phyloP scores from a whole-genome alignment of 2,113 vertebrate genomes.

The Sula dactylatra region DNA sequence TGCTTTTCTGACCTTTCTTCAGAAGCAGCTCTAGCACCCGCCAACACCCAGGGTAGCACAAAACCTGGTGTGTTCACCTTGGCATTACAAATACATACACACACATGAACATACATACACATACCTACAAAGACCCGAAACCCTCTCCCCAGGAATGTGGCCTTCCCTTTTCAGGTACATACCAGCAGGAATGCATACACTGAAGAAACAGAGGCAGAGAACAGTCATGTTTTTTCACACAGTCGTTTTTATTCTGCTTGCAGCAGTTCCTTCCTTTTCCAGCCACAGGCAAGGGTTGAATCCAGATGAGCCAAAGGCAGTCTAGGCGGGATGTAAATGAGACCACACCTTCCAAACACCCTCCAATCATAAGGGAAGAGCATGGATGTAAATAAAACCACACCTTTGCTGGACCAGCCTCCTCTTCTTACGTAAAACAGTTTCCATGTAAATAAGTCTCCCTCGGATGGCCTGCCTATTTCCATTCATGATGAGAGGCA shows the following conservation, averaged over 20 bases:
- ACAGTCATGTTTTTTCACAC: not conserved
- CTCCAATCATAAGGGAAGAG: not conserved
- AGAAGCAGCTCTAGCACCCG: not conserved
- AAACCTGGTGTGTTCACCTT: not conserved
- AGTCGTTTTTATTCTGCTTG: not conserved
- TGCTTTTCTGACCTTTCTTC: not conserved
- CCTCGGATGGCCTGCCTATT: not conserved
- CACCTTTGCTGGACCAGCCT: not conserved
- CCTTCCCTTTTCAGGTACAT: not conserved
- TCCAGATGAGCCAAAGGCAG: not conserved
- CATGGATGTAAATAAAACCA: slow-evolving; percentile 19
- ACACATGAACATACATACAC: not conserved
- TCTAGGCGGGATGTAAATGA: slow-evolving; percentile 1
- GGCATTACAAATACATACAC: not conserved
- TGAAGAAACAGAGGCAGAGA: slow-evolving; percentile 6
- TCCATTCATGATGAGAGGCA: not conserved
- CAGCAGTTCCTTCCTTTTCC: not conserved
- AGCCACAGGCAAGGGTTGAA: not conserved
- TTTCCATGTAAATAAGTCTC: not conserved
- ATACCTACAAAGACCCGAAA: not conserved
- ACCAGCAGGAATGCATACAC: not conserved
- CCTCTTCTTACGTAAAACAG: not conserved
- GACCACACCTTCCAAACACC: slow-evolving; percentile 17
- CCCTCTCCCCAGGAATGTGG: not conserved
- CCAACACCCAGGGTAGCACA: not conserved